A percentile compares a stretch with the other conserved stretches of the same genome.
Conservation (phyloP, 2,797 vertebrate genomes). For the Sternarchorhynchus goeldii region DNA sequence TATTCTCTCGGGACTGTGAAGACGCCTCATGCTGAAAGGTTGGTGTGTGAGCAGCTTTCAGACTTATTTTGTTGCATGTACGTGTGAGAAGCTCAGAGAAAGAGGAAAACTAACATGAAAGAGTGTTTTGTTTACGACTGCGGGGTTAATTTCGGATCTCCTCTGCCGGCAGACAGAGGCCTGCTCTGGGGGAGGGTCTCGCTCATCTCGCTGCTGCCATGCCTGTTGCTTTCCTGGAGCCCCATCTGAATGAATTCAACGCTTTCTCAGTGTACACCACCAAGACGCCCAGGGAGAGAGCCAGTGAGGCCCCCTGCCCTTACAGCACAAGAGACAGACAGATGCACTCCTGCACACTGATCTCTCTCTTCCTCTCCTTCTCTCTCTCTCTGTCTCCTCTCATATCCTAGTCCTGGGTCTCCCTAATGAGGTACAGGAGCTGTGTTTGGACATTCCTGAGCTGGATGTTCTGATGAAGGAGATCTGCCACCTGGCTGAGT, state of each 20-base stretch:
- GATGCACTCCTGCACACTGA: neutral
- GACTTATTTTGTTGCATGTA: slow-evolving; percentile 7
- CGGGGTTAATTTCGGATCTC: neutral
- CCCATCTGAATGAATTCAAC: slow-evolving; percentile 86
- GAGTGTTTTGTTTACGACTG: neutral
- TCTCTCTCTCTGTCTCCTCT: neutral
- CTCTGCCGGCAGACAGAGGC: slow-evolving; percentile 78
- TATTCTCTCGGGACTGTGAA: slow-evolving; percentile 94
- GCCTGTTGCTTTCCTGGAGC: slow-evolving; percentile 92
- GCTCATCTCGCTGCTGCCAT: slow-evolving; percentile 90
- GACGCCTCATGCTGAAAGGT: slow-evolving; percentile 92
- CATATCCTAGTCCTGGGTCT: slow-evolving; percentile 85
- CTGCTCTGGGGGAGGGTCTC: slow-evolving; percentile 91
- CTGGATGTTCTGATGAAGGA: slow-evolving; percentile 85
- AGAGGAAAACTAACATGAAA: too few relatives aligned
- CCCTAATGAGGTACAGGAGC: slow-evolving; percentile 86
- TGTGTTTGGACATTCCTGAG: slow-evolving; percentile 91
- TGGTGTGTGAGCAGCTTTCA: neutral
- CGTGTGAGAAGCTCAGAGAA: neutral
- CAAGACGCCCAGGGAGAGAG: slow-evolving; percentile 88
- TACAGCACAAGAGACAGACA: neutral
- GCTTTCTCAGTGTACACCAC: slow-evolving; percentile 93
- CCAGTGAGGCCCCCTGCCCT: slow-evolving; percentile 78
- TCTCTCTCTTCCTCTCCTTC: slow-evolving; percentile 8
- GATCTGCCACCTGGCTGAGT: slow-evolving; percentile 89